Conservation (phyloP, 2,113 vertebrate species). For the Rhadina sibilatrix region DNA sequence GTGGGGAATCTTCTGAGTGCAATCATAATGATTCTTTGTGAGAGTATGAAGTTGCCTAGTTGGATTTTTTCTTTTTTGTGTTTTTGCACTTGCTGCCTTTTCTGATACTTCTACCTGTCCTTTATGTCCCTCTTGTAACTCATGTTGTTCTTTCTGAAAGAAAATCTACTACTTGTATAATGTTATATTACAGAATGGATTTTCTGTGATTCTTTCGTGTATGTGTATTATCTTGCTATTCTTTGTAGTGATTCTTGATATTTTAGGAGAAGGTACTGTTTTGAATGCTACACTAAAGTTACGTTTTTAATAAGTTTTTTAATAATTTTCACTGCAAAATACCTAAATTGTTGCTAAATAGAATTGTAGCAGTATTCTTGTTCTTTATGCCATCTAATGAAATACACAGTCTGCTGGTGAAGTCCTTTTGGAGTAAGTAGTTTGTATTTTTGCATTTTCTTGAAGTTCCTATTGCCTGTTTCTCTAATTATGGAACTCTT, state of each 20-base stretch:
- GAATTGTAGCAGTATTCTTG: neutral
- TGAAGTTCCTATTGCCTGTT: constrained; percentile 30
- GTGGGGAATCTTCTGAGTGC: neutral
- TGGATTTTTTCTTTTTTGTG: neutral
- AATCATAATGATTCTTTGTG: neutral
- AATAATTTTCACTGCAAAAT: neutral
- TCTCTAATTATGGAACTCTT: constrained; percentile 76
- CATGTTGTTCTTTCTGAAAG: neutral
- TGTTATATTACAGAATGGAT: neutral
- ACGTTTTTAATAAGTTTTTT: neutral
- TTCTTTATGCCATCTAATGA: neutral
- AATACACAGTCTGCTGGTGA: neutral
- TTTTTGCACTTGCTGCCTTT: neutral
- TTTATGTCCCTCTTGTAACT: neutral
- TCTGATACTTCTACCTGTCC: neutral
- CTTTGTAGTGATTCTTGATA: neutral
- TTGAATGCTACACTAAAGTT: neutral
- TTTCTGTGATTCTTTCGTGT: neutral
- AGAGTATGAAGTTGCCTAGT: neutral
- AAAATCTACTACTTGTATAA: neutral
- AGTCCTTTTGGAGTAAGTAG: neutral
- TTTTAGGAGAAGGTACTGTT: neutral
- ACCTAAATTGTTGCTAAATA: neutral
- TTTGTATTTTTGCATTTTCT: constrained; percentile 24
- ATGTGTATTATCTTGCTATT: neutral